Base-by-base conservation (phyloP, 2,113 vertebrate species). In the Micromys minutus region DNA sequence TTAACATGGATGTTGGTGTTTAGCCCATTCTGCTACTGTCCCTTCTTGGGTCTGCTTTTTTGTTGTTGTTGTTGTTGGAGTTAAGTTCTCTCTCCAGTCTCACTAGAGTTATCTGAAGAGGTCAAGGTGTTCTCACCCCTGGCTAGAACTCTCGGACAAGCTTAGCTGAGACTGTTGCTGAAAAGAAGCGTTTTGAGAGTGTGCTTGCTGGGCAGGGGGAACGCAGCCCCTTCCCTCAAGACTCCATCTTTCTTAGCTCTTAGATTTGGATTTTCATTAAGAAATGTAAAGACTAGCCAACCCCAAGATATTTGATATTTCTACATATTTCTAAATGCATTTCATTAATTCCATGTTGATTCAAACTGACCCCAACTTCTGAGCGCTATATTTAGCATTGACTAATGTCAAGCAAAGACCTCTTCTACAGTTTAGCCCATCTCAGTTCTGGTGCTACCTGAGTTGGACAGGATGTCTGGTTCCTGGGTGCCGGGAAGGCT, bases 371-470 rank as follows among this genome's bases (percentile, higher is more conserved):
- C 45, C 90, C 63, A 90, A n/a, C 52, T 90, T 95, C 42, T 79
- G 76, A 94, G 76, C 94, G 91, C 91, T 96, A 91, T 96, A 55
- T 61, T 94, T 71, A 95, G 92, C 94, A 87, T 69, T 95, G 93
- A 92, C 67, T 52, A 36, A 83, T 93, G 91, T 95, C 45, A 92
- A 91, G 92, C 94, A 96, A 91, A 91, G 95, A 95, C 90, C 96
- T 96, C 88, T 84, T 93, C 67, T 94, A 61, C 90, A 90, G 3
- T 65, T 36, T 81, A 63, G 86, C 95, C 96, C 87, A 1, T 59
- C 67, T 67, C 84, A 55, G 71, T 96, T 96, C 96, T 97, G 98
- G 98, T 98, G 98, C 98, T 98, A 97, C 95, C 85, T 90, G 92
- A 95, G 96, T 83, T 95, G 96, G 95, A 96, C 79, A 57, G 91